Base-by-base conservation (phyloP, 2,113 vertebrate genomes). In the Enhydra lutris region DNA sequence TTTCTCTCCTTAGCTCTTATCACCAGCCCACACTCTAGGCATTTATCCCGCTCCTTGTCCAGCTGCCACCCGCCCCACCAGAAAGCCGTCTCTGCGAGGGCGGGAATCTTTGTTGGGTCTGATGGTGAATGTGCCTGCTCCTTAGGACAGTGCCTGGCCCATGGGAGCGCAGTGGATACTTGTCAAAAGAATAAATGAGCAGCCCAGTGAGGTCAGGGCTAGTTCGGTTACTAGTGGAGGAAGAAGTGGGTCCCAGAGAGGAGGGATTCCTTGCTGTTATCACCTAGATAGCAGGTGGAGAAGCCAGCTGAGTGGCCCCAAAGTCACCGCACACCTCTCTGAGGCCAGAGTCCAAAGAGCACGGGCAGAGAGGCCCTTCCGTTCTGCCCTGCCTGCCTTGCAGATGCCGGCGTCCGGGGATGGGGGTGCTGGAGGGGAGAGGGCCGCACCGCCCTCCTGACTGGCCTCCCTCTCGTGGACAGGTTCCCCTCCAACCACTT, bases 401-500 rank as follows among this genome's bases (percentile, higher is more conserved):
- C 1, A 2, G 23, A 24, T 36, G 23, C 12, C 2, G 1, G 3
- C 11, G 6, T 39, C 9, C 0, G 6, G 24, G 42, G 26, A 4
- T n/a, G 52, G n/a, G 6, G 9, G 36, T 34, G 36, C 42, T 0
- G 4, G 57, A 42, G 50, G 1, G 18, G 17, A 67, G 82, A 69
- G 39, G 76, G 1, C 21, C 17, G 1, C 52, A 0, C 0, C 1
- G 7, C 13, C 45, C 76, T 90, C 82, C 95, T 2, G 1, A 24
- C 10, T 2, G 42, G 61, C n/a, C 23, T 7, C 5, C 45, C 36
- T 1, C 12, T n/a, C 3, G 3, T 45, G 67, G 45, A 31, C 98
- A 74, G 71, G 86, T 99, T 99, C 93, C 99, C 99, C 0, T 99
- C 99, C 88, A 99, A 99, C 97, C 99, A 99, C 97, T 99, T 99